A percentile compares a stretch with the other conserved stretches of the same genome.
Evolutionary conservation across 2,888 invertebrate species (phyloP).

Genomic region (Vesta saturnalis): DNA sequence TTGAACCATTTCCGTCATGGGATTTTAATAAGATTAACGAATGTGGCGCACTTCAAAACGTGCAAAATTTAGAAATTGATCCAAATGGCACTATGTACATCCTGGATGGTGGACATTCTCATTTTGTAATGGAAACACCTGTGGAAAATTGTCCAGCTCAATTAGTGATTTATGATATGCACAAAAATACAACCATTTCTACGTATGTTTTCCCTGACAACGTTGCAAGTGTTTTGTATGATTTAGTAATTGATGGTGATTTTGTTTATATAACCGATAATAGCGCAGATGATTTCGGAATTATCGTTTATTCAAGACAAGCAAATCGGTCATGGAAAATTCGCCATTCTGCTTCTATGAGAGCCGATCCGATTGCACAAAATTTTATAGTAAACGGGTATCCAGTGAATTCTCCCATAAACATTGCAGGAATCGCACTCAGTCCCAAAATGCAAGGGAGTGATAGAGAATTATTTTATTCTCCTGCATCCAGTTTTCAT

Average conservation of each 20-base stretch:
- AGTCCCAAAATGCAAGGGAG: constrained; percentile 63
- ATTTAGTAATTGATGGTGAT: constrained; percentile 77
- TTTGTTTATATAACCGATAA: constrained; percentile 80
- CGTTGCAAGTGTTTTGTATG: constrained; percentile 74
- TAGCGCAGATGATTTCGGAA: constrained; percentile 71
- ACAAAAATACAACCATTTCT: constrained; percentile 66
- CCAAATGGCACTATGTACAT: constrained; percentile 75
- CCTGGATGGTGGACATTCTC: constrained; percentile 74
- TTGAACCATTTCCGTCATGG: constrained; percentile 79
- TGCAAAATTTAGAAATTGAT: constrained; percentile 80
- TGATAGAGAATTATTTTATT: constrained; percentile 69
- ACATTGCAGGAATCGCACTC: constrained; percentile 77
- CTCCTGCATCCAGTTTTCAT: constrained; percentile 74
- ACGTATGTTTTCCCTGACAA: constrained; percentile 70
- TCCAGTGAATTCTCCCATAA: constrained; percentile 67
- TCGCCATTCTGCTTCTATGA: constrained; percentile 72
- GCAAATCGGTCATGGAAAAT: constrained; percentile 77
- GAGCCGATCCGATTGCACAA: constrained; percentile 67
- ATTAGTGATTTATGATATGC: constrained; percentile 73
- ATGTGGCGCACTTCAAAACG: constrained; percentile 76
- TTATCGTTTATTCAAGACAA: constrained; percentile 74
- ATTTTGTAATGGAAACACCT: constrained; percentile 67
- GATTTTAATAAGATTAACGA: constrained; percentile 72
- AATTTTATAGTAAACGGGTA: constrained; percentile 71
- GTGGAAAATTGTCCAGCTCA: constrained; percentile 73